These are phyloP conservation scores for Megaceryle maxima DNA, from an alignment of 2,113 vertebrate species.

Conservation along the genomic window DNA sequence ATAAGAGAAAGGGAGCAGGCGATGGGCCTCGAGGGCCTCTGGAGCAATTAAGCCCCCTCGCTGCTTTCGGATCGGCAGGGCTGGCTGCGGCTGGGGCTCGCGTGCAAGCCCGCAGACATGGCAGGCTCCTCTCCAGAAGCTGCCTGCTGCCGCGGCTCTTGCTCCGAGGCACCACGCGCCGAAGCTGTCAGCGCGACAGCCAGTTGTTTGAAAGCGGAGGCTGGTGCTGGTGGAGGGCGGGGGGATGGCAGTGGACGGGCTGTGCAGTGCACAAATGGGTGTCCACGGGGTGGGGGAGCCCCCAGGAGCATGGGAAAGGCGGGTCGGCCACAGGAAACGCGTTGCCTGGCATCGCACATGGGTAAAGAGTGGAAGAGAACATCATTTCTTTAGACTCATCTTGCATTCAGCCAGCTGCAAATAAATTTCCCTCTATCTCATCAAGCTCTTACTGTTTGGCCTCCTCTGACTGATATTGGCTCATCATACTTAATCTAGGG, in stretches of 20 bases:
- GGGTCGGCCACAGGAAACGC: not conserved
- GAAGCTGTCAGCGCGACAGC: not conserved
- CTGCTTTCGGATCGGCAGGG: not conserved
- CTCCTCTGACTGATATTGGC: slow-evolving; percentile 96
- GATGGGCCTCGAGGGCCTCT: not conserved
- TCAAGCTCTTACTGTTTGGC: slow-evolving; percentile 88
- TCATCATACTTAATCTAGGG: slow-evolving; percentile 99
- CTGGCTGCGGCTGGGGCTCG: not conserved
- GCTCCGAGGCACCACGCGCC: not conserved
- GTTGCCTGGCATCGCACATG: not conserved
- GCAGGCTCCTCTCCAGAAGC: not conserved
- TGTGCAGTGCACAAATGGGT: rapidly evolving
- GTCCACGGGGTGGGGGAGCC: not conserved
- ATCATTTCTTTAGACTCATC: slow-evolving; percentile 86
- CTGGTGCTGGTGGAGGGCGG: not conserved
- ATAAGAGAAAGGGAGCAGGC: not conserved
- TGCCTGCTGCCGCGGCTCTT: not conserved
- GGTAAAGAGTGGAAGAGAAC: slow-evolving; percentile 62
- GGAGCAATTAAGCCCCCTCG: not conserved
- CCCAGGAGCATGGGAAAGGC: not conserved
- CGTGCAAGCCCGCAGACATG: not conserved
- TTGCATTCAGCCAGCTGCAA: slow-evolving; percentile 86
- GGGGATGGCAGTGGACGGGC: not conserved
- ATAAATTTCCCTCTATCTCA: slow-evolving; percentile 91
- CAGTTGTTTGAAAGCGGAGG: not conserved